Percentiles rank a stretch among this genome's conserved stretches.
phyloP scores from a whole-genome alignment of 2,113 vertebrate genomes.

The Bos taurus region ARS-UCD2.0 NC_037329.1:104055501-104056000 shows the following conservation, averaged over 20 bases:
- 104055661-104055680: background rate
- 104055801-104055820: background rate
- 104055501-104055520: background rate
- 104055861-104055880: background rate
- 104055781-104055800: background rate
- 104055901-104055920: too few species aligned
- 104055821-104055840: background rate
- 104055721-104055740: background rate
- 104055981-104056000: background rate
- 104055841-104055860: background rate
- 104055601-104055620: background rate
- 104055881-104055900: too few species aligned
- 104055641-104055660: background rate
- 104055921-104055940: too few species aligned
- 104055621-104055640: background rate
- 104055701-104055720: background rate
- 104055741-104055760: background rate
- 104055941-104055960: background rate
- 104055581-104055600: background rate
- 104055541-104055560: background rate
- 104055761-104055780: background rate
- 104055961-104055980: background rate
- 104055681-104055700: background rate
- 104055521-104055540: background rate
- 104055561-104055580: background rate